phyloP scores from a whole-genome alignment of 2,113 vertebrate genomes.

The Calyptommatus sinebrachiatus region DNA sequence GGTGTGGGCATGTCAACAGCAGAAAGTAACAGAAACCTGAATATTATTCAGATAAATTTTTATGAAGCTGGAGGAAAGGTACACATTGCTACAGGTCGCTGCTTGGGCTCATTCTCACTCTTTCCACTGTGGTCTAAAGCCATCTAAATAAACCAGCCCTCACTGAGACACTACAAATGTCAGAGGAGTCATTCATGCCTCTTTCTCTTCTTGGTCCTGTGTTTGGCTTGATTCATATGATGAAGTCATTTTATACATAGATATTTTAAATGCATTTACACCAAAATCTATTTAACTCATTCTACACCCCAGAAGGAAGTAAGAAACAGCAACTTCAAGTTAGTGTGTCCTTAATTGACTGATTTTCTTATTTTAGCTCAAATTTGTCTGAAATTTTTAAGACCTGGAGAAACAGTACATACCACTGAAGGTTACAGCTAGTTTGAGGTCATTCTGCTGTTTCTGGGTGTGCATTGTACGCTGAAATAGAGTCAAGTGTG shows the following conservation, averaged over 20 bases:
- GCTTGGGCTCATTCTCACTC: slow-evolving; percentile 48
- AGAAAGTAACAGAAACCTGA: too few relatives aligned
- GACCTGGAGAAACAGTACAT: too few relatives aligned
- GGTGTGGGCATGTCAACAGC: too few relatives aligned
- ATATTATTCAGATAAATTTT: slow-evolving; percentile 1
- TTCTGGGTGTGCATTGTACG: too few relatives aligned
- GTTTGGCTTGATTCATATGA: slow-evolving; percentile 63
- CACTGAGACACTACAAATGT: slow-evolving; percentile 61
- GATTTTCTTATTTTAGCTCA: slow-evolving; percentile 12
- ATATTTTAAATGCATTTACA: slow-evolving; percentile 41
- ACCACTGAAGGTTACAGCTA: too few relatives aligned
- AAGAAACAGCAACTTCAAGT: slow-evolving; percentile 38
- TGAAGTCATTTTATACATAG: slow-evolving; percentile 61
- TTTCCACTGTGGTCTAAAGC: slow-evolving; percentile 66
- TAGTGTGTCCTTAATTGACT: slow-evolving; percentile 27
- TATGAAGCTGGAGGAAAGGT: background rate
- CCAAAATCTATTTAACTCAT: slow-evolving; percentile 35
- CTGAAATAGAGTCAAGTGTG: too few relatives aligned
- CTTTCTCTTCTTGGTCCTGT: slow-evolving; percentile 58
- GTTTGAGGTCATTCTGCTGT: too few relatives aligned
- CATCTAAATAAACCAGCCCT: slow-evolving; percentile 64
- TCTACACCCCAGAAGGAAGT: slow-evolving; percentile 43
- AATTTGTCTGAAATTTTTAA: slow-evolving; percentile 1
- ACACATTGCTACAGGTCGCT: slow-evolving; percentile 23
- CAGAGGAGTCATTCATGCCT: slow-evolving; percentile 64